phyloP scores from a whole-genome alignment of 2,888 invertebrate species.

The Acanthosoma haemorrhoidale region DNA sequence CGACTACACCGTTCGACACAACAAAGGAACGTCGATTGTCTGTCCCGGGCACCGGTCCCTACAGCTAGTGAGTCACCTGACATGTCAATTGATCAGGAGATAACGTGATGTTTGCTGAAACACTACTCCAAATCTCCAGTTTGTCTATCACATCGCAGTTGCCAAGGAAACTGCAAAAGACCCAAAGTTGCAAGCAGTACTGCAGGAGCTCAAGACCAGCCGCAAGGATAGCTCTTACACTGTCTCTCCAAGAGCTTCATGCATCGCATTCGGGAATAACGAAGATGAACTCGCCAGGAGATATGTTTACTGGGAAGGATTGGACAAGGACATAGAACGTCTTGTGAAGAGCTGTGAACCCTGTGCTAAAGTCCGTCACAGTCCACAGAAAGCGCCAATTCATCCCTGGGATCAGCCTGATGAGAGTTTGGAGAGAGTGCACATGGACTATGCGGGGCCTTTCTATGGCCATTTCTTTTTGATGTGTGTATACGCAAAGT shows the following conservation, averaged over 20 bases:
- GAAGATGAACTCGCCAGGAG: conserved; percentile 42
- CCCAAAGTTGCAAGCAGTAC: conserved; percentile 3
- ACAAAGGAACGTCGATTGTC: too few relatives aligned
- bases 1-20: too few relatives aligned
- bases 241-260: conserved; percentile 42
- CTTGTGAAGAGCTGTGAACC: conserved; percentile 39
- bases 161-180: not conserved
- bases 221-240: conserved; percentile 17
- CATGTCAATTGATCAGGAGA: conserved; percentile 20
- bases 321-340: conserved; percentile 41
- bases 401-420: conserved; percentile 42
- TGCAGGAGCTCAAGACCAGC: conserved; percentile 3
- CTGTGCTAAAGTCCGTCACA: conserved; percentile 40
- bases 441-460: conserved; percentile 42
- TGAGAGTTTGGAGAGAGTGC: conserved; percentile 41
- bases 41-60: conserved; percentile 23
- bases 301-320: conserved; percentile 42
- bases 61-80: not conserved
- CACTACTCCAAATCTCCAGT: conserved; percentile 25
- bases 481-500: conserved; percentile 41
- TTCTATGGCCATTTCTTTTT: conserved; percentile 38
- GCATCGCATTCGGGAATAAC: conserved; percentile 41
- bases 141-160: not conserved
- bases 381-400: conserved; percentile 40
- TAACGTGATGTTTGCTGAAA: conserved; percentile 1